Evolutionary conservation across 2,888 invertebrate species (phyloP), one percentile per base, ranked within the genome.

Genomic region (Gandaritis pyraliata): DNA sequence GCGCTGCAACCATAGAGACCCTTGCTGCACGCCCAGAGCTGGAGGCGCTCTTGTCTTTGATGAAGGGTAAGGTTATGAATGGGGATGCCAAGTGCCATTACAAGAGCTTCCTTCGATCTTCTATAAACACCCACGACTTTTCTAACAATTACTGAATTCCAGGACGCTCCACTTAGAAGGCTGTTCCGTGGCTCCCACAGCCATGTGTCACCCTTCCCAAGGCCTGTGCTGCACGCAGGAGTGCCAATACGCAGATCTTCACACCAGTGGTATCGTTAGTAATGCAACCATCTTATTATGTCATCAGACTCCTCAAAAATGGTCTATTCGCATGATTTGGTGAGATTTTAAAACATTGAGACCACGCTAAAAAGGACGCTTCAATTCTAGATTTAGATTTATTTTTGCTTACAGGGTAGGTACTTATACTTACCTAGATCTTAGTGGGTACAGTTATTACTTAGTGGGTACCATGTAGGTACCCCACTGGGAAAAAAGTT

Each of bases 191-290:
- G 88, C 93, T 1, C 85, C 88, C 0, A 69, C 81, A 0, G 89
- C 87, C 7, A 69, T 76, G 56, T 93, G 93, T 65, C 93, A 93
- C 61, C 93, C 93, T 0, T 93, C 93, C 0, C 93, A 93, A 67
- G 93, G 93, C 0, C 77, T 86, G n/a, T 93, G 93, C 74, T 93
- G 93, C 69, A 83, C 76, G 5, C 58, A 75, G 0, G 77, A 85
- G 23, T 93, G 93, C 68, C 76, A 79, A 52, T 86, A 83, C 56
- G 85, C 87, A 0, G 77, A 93, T 68, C 82, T 91, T 29, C 69
- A 72, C 18, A 60, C 69, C 2, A 81, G 82, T 66, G 92, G 92
- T 59, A 90, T 91, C 72, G 92, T 92, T 71, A 86, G 90, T 86
- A 71, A 57, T 43, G 18, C 8, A 29, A n/a, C 36, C 16, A 18